Evolutionary conservation across 53 echinoderm and acorn worm species (phyloP).

Genomic region (Stichopus horrens): DNA sequence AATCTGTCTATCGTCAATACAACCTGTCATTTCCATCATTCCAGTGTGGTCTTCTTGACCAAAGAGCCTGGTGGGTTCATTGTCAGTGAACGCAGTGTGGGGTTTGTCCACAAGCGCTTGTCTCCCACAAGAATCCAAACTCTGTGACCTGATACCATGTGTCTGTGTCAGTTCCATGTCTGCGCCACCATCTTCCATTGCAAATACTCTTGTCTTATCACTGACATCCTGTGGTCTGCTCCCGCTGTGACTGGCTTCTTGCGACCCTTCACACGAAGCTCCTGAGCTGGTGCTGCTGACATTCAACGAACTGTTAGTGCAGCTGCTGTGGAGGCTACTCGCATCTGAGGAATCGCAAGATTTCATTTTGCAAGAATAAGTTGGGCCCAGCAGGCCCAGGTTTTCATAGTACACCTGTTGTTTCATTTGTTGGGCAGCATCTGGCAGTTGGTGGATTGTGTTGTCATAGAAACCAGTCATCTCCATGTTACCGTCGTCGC

Average conservation of each 20-base stretch:
- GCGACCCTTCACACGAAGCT: no score
- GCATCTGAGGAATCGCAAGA: conserved; percentile 31
- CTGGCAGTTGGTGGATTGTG: not conserved
- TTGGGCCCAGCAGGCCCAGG: conserved; percentile 16
- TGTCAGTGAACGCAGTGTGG: not conserved
- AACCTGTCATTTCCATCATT: conserved; percentile 18
- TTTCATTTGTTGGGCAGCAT: conserved; percentile 5
- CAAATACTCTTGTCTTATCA: conserved; percentile 48
- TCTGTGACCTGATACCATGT: not conserved
- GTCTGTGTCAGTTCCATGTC: conserved; percentile 69
- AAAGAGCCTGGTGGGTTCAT: not conserved
- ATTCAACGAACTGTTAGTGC: not conserved
- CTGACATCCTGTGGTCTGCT: not conserved
- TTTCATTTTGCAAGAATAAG: not conserved
- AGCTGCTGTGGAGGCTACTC: conserved; percentile 24
- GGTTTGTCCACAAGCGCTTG: not conserved
- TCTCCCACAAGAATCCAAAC: not conserved
- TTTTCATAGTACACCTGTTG: conserved; percentile 2
- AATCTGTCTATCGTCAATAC: not conserved
- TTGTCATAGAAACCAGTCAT: conserved; percentile 49
- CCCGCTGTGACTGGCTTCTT: not conserved
- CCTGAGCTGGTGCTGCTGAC: not conserved
- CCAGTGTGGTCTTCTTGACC: not conserved
- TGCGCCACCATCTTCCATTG: conserved; percentile 36
- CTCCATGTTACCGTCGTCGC: conserved; percentile 53